phyloP scores from a whole-genome alignment of 2,113 vertebrate species.

The Barnardius zonarius region DNA sequence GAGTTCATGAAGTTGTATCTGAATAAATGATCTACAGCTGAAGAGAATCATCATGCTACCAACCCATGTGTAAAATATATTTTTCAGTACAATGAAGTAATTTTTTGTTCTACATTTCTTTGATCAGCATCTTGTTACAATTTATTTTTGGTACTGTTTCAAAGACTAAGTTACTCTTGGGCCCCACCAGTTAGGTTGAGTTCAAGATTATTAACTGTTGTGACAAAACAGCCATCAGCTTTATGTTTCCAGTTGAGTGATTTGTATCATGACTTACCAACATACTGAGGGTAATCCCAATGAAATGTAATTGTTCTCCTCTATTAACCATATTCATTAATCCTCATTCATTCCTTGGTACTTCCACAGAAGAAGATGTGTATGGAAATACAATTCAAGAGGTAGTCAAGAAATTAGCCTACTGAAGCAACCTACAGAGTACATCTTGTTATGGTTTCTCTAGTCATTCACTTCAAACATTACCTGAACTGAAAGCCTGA shows the following conservation, averaged over 20 bases:
- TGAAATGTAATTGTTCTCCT: background rate
- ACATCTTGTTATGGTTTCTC: background rate
- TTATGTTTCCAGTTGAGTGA: background rate
- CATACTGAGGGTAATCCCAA: background rate
- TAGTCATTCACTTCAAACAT: background rate
- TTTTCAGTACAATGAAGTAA: background rate
- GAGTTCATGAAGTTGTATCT: background rate
- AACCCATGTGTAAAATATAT: background rate
- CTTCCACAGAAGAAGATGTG: accelerated
- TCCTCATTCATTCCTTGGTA: background rate
- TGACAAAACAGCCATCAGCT: background rate
- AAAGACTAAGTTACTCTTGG: background rate
- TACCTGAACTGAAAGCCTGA: background rate
- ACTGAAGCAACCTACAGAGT: background rate
- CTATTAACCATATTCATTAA: background rate
- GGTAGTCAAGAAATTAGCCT: background rate
- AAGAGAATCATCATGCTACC: background rate
- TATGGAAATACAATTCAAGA: background rate
- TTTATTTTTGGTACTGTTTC: background rate
- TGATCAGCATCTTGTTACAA: background rate
- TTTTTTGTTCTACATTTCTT: background rate
- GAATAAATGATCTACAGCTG: background rate
- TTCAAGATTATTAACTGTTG: background rate
- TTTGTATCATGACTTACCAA: background rate
- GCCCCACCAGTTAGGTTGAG: background rate